Percentiles rank a stretch among this genome's conserved stretches.
Evolutionary conservation across 2,113 vertebrate species (phyloP).

Genomic region (Dasyornis broadbenti): DNA sequence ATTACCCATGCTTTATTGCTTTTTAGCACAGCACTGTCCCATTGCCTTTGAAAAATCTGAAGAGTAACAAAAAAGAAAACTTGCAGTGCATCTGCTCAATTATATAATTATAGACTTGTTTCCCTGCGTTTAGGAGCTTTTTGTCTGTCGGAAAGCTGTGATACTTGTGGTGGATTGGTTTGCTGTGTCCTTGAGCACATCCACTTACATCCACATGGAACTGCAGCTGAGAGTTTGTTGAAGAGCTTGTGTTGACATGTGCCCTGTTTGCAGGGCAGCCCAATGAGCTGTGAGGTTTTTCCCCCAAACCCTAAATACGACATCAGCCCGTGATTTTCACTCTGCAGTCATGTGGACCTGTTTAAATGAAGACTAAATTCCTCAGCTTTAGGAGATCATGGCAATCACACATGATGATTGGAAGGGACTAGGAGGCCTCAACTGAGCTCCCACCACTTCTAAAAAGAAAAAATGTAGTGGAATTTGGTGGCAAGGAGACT

Average conservation of each 20-base stretch:
- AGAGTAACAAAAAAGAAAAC: slow-evolving; percentile 77
- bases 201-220: background rate
- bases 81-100: slow-evolving; percentile 73
- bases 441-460: background rate
- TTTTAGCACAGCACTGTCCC: slow-evolving; percentile 79
- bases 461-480: background rate
- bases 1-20: slow-evolving; percentile 89
- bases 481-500: background rate
- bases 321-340: background rate
- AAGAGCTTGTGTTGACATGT: background rate
- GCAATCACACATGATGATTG: background rate
- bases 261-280: background rate
- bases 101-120: slow-evolving; percentile 76
- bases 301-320: background rate
- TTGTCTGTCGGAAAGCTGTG: slow-evolving; percentile 39
- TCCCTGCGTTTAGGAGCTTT: slow-evolving; percentile 69
- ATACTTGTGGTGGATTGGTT: background rate
- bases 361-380: background rate
- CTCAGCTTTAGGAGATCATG: background rate
- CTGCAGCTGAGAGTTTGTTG: background rate
- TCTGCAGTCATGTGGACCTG: background rate
- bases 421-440: background rate
- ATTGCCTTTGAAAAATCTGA: slow-evolving; percentile 76
- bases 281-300: background rate
- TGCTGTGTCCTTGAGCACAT: background rate